These are phyloP conservation scores for Halictus quadricinctus DNA, from an alignment of 2,888 invertebrate species.

Conservation along the genomic window DNA sequence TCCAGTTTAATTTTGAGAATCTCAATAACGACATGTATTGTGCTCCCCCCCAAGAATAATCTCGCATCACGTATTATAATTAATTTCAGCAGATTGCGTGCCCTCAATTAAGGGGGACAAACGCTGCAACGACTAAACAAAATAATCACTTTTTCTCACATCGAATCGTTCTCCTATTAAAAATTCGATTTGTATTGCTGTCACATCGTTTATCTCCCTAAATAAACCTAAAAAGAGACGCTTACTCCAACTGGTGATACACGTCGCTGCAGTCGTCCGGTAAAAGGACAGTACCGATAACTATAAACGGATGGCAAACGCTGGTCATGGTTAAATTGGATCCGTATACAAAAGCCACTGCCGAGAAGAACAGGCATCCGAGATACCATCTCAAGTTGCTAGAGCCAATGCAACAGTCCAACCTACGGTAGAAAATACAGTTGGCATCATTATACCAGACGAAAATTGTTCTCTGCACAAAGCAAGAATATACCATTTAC, in stretches of 20 bases:
- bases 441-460: background rate
- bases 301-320: slow-evolving; percentile 91
- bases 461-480: background rate
- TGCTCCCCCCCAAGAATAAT: slow-evolving; percentile 24
- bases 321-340: slow-evolving; percentile 92
- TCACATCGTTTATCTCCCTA: background rate
- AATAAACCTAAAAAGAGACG: slow-evolving; percentile 63
- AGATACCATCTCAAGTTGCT: slow-evolving; percentile 91
- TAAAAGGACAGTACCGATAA: slow-evolving; percentile 87
- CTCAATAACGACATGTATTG: slow-evolving; percentile 40
- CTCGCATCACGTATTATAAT: slow-evolving; percentile 6
- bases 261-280: slow-evolving; percentile 94
- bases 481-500: slow-evolving; percentile 86
- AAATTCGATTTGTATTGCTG: background rate
- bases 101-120: background rate
- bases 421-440: slow-evolving; percentile 83
- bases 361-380: slow-evolving; percentile 86
- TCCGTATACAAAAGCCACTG: slow-evolving; percentile 88
- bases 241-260: slow-evolving; percentile 90
- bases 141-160: background rate
- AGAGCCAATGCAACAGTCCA: slow-evolving; percentile 92
- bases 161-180: background rate
- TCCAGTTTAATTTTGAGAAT: slow-evolving; percentile 60
- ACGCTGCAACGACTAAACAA: background rate
- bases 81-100: slow-evolving; percentile 15